Evolutionary conservation across 2,888 invertebrate genomes (phyloP).

Genomic region (Caenorhabditis panamensis): DNA sequence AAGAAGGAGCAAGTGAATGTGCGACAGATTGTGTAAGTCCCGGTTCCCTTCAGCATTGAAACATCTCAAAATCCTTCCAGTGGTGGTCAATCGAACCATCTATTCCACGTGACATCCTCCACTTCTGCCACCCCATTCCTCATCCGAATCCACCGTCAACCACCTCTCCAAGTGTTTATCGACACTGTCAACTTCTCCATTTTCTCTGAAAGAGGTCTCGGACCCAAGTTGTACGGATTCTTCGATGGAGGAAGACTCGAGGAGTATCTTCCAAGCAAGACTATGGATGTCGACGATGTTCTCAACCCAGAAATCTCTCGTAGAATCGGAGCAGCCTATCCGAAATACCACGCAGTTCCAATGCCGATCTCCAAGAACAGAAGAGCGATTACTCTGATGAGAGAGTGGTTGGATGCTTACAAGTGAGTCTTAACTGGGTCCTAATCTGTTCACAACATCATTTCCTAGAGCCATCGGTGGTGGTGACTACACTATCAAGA

Average conservation of each 20-base stretch:
- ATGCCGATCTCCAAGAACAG: slow-evolving; percentile 33
- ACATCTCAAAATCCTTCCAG: slow-evolving; percentile 2
- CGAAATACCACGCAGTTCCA: slow-evolving; percentile 28
- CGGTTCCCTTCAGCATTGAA: neutral
- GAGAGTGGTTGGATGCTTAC: slow-evolving; percentile 41
- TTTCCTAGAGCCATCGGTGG: slow-evolving; percentile 37
- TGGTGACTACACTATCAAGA: slow-evolving; percentile 16
- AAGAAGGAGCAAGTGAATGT: slow-evolving; percentile 35
- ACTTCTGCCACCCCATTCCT: slow-evolving; percentile 19
- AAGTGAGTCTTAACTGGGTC: slow-evolving; percentile 9
- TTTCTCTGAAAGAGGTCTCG: slow-evolving; percentile 46
- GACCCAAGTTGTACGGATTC: slow-evolving; percentile 48
- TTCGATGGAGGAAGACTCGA: slow-evolving; percentile 42
- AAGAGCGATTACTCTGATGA: slow-evolving; percentile 21
- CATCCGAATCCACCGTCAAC: slow-evolving; percentile 37
- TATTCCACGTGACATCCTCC: slow-evolving; percentile 53
- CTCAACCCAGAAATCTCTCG: slow-evolving; percentile 23
- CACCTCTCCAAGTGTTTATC: slow-evolving; percentile 13
- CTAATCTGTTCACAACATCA: neutral
- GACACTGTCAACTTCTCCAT: slow-evolving; percentile 43
- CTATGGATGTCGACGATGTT: slow-evolving; percentile 10
- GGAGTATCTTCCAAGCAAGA: slow-evolving; percentile 37
- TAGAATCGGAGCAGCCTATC: slow-evolving; percentile 21
- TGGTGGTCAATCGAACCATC: slow-evolving; percentile 45
- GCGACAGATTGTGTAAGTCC: slow-evolving; percentile 15